phyloP scores from a whole-genome alignment of 2,113 vertebrate species.

The Chionomys nivalis region DNA sequence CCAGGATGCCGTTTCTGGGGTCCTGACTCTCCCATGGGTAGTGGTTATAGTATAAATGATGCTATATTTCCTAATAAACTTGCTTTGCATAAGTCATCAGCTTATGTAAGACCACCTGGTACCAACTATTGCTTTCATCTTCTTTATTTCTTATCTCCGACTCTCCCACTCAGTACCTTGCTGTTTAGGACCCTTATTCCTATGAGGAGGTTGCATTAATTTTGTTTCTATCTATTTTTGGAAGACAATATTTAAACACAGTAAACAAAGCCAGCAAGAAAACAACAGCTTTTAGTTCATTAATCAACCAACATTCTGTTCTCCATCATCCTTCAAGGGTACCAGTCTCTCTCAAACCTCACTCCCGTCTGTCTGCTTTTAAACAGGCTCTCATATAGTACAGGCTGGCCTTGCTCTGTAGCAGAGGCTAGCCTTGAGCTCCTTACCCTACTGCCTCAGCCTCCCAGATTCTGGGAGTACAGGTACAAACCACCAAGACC shows the following conservation, averaged over 20 bases:
- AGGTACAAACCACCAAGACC: neutral
- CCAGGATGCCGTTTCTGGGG: neutral
- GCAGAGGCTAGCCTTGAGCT: neutral
- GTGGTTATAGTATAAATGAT: neutral
- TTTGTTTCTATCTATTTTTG: neutral
- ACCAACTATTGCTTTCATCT: neutral
- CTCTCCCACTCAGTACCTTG: neutral
- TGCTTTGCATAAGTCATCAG: neutral
- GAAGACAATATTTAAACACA: slow-evolving; percentile 4
- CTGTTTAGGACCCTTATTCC: neutral
- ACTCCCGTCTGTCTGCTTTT: neutral
- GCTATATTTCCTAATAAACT: neutral
- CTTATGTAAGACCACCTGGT: neutral
- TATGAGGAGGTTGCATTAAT: neutral
- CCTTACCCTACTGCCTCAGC: neutral
- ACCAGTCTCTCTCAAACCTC: neutral
- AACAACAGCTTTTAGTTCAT: slow-evolving; percentile 4
- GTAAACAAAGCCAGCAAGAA: slow-evolving; percentile 24
- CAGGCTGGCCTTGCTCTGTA: neutral
- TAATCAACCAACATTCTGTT: neutral
- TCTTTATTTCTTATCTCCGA: neutral
- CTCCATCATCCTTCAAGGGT: neutral
- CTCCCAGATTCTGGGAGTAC: neutral
- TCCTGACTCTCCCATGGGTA: neutral
- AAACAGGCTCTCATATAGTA: neutral